Conservation (phyloP, 2,113 vertebrate genomes). For the Pygoscelis adeliae region DNA sequence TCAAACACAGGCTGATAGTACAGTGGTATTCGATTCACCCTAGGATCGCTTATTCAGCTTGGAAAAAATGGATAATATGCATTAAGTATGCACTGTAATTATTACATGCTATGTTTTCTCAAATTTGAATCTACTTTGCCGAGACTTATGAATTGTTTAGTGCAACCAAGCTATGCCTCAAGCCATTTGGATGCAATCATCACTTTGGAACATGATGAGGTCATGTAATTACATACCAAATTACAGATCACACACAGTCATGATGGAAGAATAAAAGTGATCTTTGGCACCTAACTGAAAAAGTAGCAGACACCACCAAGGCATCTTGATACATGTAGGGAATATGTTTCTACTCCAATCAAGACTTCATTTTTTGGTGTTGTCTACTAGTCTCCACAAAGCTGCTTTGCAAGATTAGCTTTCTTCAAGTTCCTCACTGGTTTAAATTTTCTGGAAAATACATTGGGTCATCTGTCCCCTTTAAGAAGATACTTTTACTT, state of each 20-base stretch:
- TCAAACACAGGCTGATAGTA: not conserved
- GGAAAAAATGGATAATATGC: not conserved
- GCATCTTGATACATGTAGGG: not conserved
- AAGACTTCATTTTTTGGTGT: not conserved
- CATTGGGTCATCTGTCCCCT: accelerated
- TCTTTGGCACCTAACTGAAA: not conserved
- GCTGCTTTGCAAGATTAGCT: not conserved
- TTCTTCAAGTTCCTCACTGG: not conserved
- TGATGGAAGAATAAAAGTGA: not conserved
- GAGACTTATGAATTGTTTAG: not conserved
- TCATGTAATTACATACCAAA: not conserved
- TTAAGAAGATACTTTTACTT: not conserved
- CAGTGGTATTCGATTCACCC: not conserved
- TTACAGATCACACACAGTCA: not conserved
- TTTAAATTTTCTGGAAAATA: not conserved
- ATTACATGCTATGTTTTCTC: not conserved
- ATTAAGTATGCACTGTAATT: not conserved
- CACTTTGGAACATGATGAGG: not conserved
- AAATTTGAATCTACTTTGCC: not conserved
- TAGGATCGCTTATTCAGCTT: not conserved
- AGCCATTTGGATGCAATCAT: not conserved
- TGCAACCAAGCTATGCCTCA: not conserved
- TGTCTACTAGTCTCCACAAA: not conserved
- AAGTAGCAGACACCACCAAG: not conserved
- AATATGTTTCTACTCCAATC: not conserved